Conservation (phyloP, 2,797 vertebrate genomes). For the Pagetopsis macropterus region DNA sequence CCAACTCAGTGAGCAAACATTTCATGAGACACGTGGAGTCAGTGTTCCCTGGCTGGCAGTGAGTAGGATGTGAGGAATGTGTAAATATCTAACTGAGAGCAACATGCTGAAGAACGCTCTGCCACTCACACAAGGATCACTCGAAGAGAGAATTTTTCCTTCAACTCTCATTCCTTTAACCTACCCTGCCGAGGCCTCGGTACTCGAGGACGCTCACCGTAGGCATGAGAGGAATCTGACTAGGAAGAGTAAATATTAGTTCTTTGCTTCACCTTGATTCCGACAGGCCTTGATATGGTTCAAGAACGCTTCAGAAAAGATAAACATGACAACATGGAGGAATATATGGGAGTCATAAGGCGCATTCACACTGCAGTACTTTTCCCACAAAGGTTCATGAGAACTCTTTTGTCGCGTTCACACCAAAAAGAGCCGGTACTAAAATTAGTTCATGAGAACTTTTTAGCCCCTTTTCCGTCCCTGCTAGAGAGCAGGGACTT, state of each 20-base stretch:
- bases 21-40: not conserved
- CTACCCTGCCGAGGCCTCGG: not conserved
- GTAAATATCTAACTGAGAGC: constrained; percentile 9
- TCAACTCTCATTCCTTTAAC: constrained; percentile 12
- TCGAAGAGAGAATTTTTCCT: not conserved
- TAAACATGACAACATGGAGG: not conserved
- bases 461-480: no score
- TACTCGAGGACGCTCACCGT: not conserved
- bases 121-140: not conserved
- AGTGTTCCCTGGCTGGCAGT: not conserved
- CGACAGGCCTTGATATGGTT: not conserved
- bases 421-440: no score
- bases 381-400: no score
- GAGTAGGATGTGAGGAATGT: constrained; percentile 8
- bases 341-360: not conserved
- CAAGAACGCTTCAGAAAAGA: not conserved
- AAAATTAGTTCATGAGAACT: no score
- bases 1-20: constrained; percentile 23
- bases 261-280: constrained; percentile 29
- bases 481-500: no score
- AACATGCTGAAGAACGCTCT: not conserved
- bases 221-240: constrained; percentile 11
- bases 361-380: no score
- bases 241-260: constrained; percentile 43
- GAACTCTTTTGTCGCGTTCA: no score